phyloP scores from a whole-genome alignment of 2,113 vertebrate species.

The Pollachius pollachius region DNA sequence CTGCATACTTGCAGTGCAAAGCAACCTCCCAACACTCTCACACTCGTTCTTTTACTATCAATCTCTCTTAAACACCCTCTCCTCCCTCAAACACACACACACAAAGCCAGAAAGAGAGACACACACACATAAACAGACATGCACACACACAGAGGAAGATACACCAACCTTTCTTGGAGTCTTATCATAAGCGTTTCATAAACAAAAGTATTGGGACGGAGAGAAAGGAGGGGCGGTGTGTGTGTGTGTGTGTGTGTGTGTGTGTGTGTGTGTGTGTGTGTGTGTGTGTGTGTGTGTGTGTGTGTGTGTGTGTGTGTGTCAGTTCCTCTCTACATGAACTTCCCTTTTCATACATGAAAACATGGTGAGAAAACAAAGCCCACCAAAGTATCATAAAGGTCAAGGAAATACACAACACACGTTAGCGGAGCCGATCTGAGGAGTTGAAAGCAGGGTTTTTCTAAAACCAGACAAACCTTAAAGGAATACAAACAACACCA shows the following conservation, averaged over 20 bases:
- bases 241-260: neutral
- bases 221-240: slow-evolving; percentile 8
- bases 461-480: too few species aligned
- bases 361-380: too few species aligned
- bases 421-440: too few species aligned
- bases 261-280: too few species aligned
- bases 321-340: too few species aligned
- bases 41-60: neutral
- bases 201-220: slow-evolving; percentile 51
- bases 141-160: slow-evolving; percentile 18
- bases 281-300: too few species aligned
- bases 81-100: neutral
- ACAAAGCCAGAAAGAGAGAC: slow-evolving; percentile 10
- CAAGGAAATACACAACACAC: too few species aligned
- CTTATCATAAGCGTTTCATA: slow-evolving; percentile 50
- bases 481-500: neutral
- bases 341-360: too few species aligned
- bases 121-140: slow-evolving; percentile 23
- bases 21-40: slow-evolving; percentile 16
- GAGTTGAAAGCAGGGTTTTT: too few species aligned
- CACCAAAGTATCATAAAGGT: too few species aligned
- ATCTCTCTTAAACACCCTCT: neutral
- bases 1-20: neutral
- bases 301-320: too few species aligned
- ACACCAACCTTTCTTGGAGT: slow-evolving; percentile 48